Conservation (phyloP, 1,140 invertebrate genomes). For the Ctenoplectra terminalis region DNA sequence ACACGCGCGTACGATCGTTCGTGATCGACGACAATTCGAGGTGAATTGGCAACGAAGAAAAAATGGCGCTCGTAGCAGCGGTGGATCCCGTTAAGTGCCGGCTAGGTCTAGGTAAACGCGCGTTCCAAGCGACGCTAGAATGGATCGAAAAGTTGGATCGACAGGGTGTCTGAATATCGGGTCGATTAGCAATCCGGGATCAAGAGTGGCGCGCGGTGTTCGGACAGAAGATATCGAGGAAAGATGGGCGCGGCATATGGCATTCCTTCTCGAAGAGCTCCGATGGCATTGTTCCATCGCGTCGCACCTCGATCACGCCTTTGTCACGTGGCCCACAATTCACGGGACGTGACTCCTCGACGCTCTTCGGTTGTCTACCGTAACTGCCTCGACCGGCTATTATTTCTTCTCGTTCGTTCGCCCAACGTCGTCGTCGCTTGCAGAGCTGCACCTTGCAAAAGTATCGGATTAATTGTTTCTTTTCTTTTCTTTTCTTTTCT, state of each 20-base stretch:
- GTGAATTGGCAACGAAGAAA: no score
- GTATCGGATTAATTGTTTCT: no score
- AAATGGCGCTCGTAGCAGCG: conserved; percentile 40
- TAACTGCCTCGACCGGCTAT: conserved; percentile 12
- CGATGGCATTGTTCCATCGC: conserved; percentile 83
- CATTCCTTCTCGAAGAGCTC: conserved; percentile 82
- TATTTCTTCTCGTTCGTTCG: conserved; percentile 13
- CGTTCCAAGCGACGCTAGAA: neutral
- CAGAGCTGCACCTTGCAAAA: no score
- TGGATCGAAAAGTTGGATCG: conserved; percentile 32
- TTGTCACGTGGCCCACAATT: conserved; percentile 82
- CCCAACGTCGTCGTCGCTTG: no score
- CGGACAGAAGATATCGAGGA: conserved; percentile 65
- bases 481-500: no score
- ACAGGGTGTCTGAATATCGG: conserved; percentile 21
- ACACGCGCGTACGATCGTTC: no score
- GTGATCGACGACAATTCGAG: no score
- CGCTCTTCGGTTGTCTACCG: conserved; percentile 63
- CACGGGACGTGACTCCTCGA: conserved; percentile 80
- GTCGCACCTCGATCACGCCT: conserved; percentile 83
- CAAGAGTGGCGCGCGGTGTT: conserved; percentile 23
- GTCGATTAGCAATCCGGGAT: conserved; percentile 48
- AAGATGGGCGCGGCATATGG: conserved; percentile 81
- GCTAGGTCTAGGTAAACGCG: conserved; percentile 33
- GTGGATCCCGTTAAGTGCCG: conserved; percentile 57